Evolutionary conservation across 2,888 invertebrate genomes (phyloP), one percentile per base, ranked within the genome.

Genomic region (Anticlea derivata): DNA sequence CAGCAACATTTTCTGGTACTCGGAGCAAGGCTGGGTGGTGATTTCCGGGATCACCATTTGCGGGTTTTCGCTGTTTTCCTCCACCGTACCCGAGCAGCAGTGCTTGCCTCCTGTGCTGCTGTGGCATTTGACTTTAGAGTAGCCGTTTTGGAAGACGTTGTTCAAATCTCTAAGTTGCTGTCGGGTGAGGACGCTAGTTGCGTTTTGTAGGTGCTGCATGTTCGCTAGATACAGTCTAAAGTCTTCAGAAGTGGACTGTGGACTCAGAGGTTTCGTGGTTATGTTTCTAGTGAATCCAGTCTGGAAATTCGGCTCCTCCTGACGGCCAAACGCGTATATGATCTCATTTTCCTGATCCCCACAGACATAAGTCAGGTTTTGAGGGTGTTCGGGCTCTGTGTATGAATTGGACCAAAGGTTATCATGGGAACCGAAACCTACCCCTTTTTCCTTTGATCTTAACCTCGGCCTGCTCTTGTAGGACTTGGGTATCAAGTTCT

Each of bases 181-280:
- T n/a, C 94, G 78, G 0, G 92, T 86, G 2, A 95, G 73, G 0
- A 93, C 85, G 62, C 94, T 94, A 0, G 94, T 92, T 0, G 94
- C 94, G 57, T 94, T 95, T 62, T 95, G 94, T 5, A 95, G 71
- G 72, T 94, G 93, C 65, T 95, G 94, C 78, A 95, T 93, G 67
- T 94, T 94, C 12, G 94, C 94, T 57, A 95, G 78, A 71, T 95
- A 95, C 50, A 94, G 77, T 66, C 94, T 92, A 58, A 95, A 95
- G 67, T 95, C 95, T 71, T 94, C 94, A 0, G 93, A 93, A 0
- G 93, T 93, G 13, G 92, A 92, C 59, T 93, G 93, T 0, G 93
- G 93, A 26, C 94, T 94, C 0, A 95, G 67, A 0, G 94, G 92
- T 55, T 94, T 94, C 0, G 94, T 93, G 0, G 93, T 92, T 8